These are phyloP conservation scores for Mormyrus lacerda DNA, from an alignment of 2,113 vertebrate species.

Conservation along the genomic window DNA sequence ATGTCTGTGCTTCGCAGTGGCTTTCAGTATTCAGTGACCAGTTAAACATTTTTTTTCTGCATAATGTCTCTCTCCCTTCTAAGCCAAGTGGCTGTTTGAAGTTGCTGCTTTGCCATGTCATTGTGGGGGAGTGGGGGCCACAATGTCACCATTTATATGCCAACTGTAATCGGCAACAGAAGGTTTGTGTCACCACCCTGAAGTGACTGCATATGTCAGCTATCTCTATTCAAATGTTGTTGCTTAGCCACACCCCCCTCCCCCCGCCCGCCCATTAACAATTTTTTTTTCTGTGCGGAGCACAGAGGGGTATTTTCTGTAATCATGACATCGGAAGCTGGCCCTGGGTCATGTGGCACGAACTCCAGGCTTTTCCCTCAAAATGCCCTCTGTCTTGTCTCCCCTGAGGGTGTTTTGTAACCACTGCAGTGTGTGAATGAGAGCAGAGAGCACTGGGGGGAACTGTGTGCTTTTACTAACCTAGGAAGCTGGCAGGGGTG, in stretches of 20 bases:
- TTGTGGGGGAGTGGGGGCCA: not conserved
- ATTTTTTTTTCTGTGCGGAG: not conserved
- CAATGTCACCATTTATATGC: not conserved
- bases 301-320: constrained; percentile 29
- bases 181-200: not conserved
- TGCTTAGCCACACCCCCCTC: not conserved
- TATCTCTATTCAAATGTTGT: not conserved
- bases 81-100: not conserved
- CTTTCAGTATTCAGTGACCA: not conserved
- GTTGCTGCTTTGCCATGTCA: not conserved
- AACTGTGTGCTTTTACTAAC: constrained; percentile 12
- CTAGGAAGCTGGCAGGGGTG: not conserved
- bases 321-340: constrained; percentile 53
- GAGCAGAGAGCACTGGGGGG: not conserved
- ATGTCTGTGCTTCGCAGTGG: not conserved
- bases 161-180: not conserved
- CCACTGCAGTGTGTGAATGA: not conserved
- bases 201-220: not conserved
- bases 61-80: not conserved
- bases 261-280: not conserved
- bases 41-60: not conserved
- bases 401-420: not conserved
- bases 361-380: constrained; percentile 6
- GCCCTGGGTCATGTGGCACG: constrained; percentile 37
- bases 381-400: constrained; percentile 3